Evolutionary conservation across 1,140 invertebrate species (phyloP), one percentile per base, ranked within the genome.

Genomic region (Sarcophaga bullata): DNA sequence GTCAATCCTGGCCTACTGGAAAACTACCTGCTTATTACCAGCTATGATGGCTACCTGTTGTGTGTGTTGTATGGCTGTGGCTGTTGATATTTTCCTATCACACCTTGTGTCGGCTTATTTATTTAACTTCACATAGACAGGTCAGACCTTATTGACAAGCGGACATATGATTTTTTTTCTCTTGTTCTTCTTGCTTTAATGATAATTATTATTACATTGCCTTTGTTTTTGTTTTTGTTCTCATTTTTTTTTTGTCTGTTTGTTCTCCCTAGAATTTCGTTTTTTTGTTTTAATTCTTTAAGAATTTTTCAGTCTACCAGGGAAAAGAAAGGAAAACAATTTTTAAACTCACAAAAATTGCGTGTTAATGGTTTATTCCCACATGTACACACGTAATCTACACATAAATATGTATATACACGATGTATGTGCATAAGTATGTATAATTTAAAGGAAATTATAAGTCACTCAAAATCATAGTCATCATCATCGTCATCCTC

Each of bases 311-410:
- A 37, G 25, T 37, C 4, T 37, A 37, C 25, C 25, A 37, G 4
- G 4, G 25, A 37, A 37, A 37, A 37, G 4, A 37, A 37, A 37
- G 4, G 4, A 37, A 37, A 37, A 37, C 1, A 4, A 37, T 37
- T 58, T 58, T n/a, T 58, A 19, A 68, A 68, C 62, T 6, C 17
- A 7, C 8, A 8, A 72, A 78, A 78, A 78, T 78, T 78, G 75
- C 75, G 75, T 78, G 75, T 78, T 78, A 78, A 78, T 78, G 75
- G 48, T n/a, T 19, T 50, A 76, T 78, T 78, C 75, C 75, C 75
- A 78, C 48, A 78, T 68, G 54, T 58, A 58, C 73, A 76, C 15
- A 76, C 13, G 7, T 49, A 76, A 37, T n/a, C n/a, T n/a, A n/a
- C n/a, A n/a, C 52, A 13, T 0, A 58, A 11, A 13, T 58, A 58